These are phyloP conservation scores for Campoletis raptor DNA, from an alignment of 2,888 invertebrate species.

Conservation along the genomic window DNA sequence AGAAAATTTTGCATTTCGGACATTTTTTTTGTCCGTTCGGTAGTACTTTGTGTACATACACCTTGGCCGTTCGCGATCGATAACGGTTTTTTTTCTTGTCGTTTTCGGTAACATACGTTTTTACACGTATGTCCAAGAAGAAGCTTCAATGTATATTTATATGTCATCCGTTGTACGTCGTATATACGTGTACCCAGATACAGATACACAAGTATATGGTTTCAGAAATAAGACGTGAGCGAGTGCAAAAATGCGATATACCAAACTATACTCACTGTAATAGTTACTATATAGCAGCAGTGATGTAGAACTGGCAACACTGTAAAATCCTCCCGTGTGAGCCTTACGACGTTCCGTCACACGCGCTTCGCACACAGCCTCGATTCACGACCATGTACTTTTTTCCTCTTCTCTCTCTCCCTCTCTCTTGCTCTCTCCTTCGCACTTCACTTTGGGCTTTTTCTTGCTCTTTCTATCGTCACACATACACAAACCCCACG, in stretches of 20 bases:
- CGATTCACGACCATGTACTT: constrained; percentile 50
- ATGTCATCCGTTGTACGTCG: background rate
- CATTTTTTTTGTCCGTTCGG: background rate
- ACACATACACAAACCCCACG: constrained; percentile 44
- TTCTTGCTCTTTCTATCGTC: constrained; percentile 43
- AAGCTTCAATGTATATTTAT: background rate
- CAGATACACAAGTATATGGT: background rate
- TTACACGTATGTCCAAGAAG: background rate
- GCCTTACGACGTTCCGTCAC: constrained; percentile 80
- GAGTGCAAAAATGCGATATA: constrained; percentile 31
- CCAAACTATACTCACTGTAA: constrained; percentile 32
- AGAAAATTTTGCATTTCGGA: constrained; percentile 20
- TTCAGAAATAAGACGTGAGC: background rate
- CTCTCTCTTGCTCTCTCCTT: constrained; percentile 47
- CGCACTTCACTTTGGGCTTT: constrained; percentile 26
- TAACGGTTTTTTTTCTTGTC: constrained; percentile 31
- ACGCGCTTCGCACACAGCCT: constrained; percentile 70
- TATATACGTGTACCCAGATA: background rate
- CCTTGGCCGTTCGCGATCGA: constrained; percentile 18
- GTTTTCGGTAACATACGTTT: background rate
- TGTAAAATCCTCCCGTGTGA: constrained; percentile 75
- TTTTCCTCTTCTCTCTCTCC: constrained; percentile 58
- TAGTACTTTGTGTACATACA: background rate
- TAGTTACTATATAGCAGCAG: constrained; percentile 27
- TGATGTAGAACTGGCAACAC: constrained; percentile 76